These are phyloP conservation scores for Odontocolon sp. DNA, from an alignment of 2,888 invertebrate genomes.

Conservation along the genomic window DNA sequence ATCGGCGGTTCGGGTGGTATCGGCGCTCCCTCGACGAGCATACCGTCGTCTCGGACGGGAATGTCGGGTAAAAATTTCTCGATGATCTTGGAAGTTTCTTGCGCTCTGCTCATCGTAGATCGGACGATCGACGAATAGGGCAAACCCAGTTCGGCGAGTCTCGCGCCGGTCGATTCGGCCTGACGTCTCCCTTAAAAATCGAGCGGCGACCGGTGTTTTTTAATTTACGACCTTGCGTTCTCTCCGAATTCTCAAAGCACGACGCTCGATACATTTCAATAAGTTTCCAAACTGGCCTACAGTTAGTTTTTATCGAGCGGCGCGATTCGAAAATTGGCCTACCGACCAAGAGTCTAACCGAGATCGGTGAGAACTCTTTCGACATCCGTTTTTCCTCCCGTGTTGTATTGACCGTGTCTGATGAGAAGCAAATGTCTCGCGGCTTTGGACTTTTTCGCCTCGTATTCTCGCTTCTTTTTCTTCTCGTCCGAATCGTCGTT, in stretches of 20 bases:
- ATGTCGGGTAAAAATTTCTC: slow-evolving; percentile 85
- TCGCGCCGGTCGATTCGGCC: slow-evolving; percentile 91
- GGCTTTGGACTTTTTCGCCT: slow-evolving; percentile 84
- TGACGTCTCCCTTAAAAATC: slow-evolving; percentile 88
- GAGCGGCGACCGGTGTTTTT: no score
- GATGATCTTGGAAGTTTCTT: slow-evolving; percentile 94
- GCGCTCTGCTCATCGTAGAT: slow-evolving; percentile 97
- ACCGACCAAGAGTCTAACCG: slow-evolving; percentile 82
- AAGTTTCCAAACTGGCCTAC: no score
- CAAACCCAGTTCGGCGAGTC: slow-evolving; percentile 89
- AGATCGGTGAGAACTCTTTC: slow-evolving; percentile 90
- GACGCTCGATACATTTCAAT: background rate
- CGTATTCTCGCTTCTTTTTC: slow-evolving; percentile 85
- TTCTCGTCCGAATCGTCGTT: slow-evolving; percentile 84
- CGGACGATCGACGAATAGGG: slow-evolving; percentile 91
- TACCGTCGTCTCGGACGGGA: slow-evolving; percentile 85
- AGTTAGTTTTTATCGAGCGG: no score
- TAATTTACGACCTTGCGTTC: no score
- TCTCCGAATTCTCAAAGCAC: no score
- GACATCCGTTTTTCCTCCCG: slow-evolving; percentile 87
- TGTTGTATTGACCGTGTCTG: slow-evolving; percentile 97
- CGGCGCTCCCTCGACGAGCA: slow-evolving; percentile 96
- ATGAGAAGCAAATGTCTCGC: slow-evolving; percentile 94
- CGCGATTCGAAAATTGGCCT: no score
- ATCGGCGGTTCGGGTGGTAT: slow-evolving; percentile 96